These are phyloP conservation scores for Labeo rohita DNA, from an alignment of 2,113 vertebrate genomes.

Conservation along the genomic window DNA sequence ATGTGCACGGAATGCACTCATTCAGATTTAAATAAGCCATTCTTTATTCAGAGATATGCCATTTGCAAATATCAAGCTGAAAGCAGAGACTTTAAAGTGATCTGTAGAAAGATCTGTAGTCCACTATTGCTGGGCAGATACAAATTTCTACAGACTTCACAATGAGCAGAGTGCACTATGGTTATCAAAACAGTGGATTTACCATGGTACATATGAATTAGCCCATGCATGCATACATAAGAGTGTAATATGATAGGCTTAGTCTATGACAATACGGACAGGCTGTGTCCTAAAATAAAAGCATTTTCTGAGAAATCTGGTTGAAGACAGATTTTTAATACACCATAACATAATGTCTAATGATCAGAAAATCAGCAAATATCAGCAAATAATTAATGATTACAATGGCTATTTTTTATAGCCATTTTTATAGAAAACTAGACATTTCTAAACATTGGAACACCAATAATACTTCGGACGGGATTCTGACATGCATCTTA, in stretches of 20 bases:
- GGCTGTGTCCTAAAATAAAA: neutral
- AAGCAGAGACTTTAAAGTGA: neutral
- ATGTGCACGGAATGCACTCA: neutral
- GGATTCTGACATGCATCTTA: neutral
- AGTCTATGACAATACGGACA: neutral
- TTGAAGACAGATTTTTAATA: neutral
- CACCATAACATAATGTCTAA: neutral
- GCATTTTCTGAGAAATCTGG: neutral
- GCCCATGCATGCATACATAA: neutral
- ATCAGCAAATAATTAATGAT: neutral
- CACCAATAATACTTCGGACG: too few species aligned
- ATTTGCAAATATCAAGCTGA: neutral
- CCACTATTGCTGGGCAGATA: neutral
- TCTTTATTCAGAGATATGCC: conserved; percentile 4
- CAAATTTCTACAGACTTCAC: neutral
- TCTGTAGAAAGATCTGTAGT: neutral
- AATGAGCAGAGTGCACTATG: neutral
- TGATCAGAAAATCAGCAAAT: neutral
- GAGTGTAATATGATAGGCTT: neutral
- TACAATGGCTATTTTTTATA: neutral
- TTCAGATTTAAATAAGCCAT: conserved; percentile 12
- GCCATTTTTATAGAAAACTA: too few species aligned
- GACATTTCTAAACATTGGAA: neutral
- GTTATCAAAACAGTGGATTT: neutral
- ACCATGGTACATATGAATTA: neutral